Conservation (phyloP, 2,113 vertebrate species). For the Rallus limicola region DNA sequence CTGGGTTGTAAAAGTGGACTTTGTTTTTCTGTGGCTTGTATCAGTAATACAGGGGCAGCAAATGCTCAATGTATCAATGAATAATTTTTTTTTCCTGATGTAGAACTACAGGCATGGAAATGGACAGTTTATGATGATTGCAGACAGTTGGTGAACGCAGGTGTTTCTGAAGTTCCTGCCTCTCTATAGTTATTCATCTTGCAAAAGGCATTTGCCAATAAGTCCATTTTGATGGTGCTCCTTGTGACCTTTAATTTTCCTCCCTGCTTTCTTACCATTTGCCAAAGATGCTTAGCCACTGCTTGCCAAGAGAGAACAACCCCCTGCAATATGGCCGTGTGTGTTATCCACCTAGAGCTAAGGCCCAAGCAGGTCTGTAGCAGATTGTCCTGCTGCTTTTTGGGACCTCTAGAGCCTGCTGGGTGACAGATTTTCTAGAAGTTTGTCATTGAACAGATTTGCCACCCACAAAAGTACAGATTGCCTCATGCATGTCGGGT, state of each 20-base stretch:
- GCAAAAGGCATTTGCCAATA: neutral
- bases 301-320: slow-evolving; percentile 29
- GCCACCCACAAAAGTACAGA: slow-evolving; percentile 37
- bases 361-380: slow-evolving; percentile 27
- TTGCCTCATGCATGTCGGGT: neutral
- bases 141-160: neutral
- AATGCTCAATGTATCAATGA: neutral
- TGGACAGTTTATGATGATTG: neutral
- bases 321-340: neutral
- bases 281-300: neutral
- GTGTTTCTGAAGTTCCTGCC: neutral
- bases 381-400: slow-evolving; percentile 62
- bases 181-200: neutral
- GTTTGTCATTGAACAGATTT: slow-evolving; percentile 67
- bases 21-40: neutral
- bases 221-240: neutral
- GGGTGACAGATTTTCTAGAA: slow-evolving; percentile 43
- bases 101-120: neutral
- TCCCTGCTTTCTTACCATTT: neutral
- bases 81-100: neutral
- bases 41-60: neutral
- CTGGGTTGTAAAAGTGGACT: neutral
- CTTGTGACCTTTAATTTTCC: neutral
- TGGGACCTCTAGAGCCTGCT: slow-evolving; percentile 39
- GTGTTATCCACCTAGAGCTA: neutral